phyloP scores from a whole-genome alignment of 2,888 invertebrate genomes.

The Hecatera dysodea region DNA sequence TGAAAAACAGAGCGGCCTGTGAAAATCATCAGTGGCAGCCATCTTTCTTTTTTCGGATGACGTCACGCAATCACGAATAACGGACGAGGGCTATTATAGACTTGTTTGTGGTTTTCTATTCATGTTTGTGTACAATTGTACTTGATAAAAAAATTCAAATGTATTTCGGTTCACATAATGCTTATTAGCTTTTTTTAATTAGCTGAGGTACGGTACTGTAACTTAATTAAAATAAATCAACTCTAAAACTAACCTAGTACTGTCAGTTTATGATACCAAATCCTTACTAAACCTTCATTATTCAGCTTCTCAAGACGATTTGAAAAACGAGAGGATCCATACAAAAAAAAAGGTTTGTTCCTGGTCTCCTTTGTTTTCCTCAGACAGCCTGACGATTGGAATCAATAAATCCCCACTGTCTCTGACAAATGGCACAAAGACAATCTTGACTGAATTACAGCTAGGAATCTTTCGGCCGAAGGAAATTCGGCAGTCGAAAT shows the following conservation, averaged over 20 bases:
- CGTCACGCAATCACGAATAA: constrained; percentile 70
- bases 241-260: background rate
- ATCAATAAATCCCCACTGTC: constrained; percentile 67
- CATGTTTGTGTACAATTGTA: constrained; percentile 15
- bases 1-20: constrained; percentile 66
- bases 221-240: background rate
- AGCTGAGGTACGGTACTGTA: background rate
- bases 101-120: constrained; percentile 34
- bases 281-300: background rate
- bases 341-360: constrained; percentile 20
- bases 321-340: background rate
- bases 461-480: constrained; percentile 47
- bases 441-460: constrained; percentile 53
- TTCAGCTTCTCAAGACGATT: background rate
- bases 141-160: background rate
- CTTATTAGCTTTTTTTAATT: constrained; percentile 3
- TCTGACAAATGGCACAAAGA: constrained; percentile 66
- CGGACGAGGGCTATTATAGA: constrained; percentile 50
- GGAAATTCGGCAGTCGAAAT: constrained; percentile 50
- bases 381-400: constrained; percentile 48
- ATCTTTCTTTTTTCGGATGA: constrained; percentile 72
- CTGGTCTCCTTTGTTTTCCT: constrained; percentile 41
- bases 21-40: constrained; percentile 62
- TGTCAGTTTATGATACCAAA: background rate
- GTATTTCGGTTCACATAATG: background rate